Evolutionary conservation across 2,888 invertebrate species (phyloP).

Genomic region (Idaea dimidiata): DNA sequence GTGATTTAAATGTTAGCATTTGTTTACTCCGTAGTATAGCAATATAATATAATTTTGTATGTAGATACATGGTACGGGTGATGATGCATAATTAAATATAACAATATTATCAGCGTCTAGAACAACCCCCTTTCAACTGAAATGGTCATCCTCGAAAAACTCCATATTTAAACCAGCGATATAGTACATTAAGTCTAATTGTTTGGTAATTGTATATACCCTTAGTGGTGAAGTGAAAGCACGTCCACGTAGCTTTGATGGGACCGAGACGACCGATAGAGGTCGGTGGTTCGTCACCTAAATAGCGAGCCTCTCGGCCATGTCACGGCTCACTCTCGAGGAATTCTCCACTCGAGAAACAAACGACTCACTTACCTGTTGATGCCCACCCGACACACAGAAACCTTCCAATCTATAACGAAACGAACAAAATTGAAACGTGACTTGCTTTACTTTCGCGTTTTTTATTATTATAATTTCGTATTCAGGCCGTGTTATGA

Average conservation of each 20-base stretch:
- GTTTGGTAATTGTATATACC: too few relatives aligned
- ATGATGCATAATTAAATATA: too few relatives aligned
- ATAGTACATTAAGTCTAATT: too few relatives aligned
- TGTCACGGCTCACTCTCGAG: conserved; percentile 52
- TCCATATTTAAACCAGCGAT: too few relatives aligned
- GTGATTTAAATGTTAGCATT: conserved; percentile 3
- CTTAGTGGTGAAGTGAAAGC: not conserved
- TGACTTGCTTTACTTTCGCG: conserved; percentile 51
- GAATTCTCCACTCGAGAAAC: conserved; percentile 58
- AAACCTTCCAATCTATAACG: conserved; percentile 47
- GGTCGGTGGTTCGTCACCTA: conserved; percentile 38
- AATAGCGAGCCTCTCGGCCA: conserved; percentile 32
- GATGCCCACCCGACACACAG: conserved; percentile 52
- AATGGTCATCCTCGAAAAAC: too few relatives aligned
- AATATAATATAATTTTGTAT: not conserved
- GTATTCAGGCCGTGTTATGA: conserved; percentile 36
- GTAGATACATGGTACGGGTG: not conserved
- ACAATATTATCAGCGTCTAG: too few relatives aligned
- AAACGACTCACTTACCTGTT: conserved; percentile 75
- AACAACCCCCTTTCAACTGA: too few relatives aligned
- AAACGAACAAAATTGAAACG: conserved; percentile 43
- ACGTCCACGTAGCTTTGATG: conserved; percentile 16
- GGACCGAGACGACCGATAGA: conserved; percentile 33
- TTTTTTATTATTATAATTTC: conserved; percentile 50
- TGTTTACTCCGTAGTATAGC: not conserved